These are phyloP conservation scores for Henicopernis longicauda DNA, from an alignment of 2,113 vertebrate species.

Conservation along the genomic window DNA sequence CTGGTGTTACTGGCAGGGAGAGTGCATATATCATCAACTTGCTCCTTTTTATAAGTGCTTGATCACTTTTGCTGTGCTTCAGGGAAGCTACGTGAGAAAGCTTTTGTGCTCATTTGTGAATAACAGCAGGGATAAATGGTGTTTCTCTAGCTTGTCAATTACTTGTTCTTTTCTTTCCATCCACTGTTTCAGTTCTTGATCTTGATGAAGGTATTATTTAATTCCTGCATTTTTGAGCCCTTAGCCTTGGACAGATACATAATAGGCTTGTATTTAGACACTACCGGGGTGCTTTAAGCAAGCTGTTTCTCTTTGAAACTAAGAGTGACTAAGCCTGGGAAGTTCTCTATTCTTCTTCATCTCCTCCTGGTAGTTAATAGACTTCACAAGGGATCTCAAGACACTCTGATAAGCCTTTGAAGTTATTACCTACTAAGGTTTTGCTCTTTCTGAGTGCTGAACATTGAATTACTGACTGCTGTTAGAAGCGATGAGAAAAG, in stretches of 20 bases:
- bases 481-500: not conserved
- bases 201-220: conserved; percentile 3
- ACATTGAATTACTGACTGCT: not conserved
- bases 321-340: not conserved
- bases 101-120: not conserved
- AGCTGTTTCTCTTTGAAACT: conserved; percentile 17
- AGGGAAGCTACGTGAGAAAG: not conserved
- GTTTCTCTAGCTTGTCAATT: not conserved
- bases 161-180: conserved; percentile 3
- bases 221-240: not conserved
- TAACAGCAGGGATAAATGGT: not conserved
- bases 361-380: conserved; percentile 1
- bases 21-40: not conserved
- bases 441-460: not conserved
- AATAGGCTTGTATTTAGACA: not conserved
- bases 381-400: not conserved
- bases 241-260: not conserved
- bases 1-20: not conserved
- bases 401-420: not conserved
- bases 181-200: not conserved
- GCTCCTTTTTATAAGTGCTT: not conserved
- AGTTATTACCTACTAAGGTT: conserved; percentile 2
- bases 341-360: not conserved
- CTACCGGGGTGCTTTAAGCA: not conserved
- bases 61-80: not conserved